A percentile compares a stretch with the other conserved stretches of the same genome.
Conservation (phyloP, 1,140 invertebrate genomes). For the Drosophila grimshawi region DNA sequence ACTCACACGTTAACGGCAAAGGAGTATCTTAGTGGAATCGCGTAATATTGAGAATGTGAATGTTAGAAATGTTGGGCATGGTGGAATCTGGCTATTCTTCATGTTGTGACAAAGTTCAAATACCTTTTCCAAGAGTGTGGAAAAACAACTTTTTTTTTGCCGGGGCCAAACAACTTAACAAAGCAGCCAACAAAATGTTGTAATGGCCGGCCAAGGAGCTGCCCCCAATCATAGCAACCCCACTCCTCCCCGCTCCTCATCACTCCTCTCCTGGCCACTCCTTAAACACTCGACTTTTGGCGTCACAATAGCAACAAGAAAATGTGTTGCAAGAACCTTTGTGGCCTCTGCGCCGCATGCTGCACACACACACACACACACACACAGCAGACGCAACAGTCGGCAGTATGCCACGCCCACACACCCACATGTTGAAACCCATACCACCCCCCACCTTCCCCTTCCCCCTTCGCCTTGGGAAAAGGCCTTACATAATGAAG, state of each 20-base stretch:
- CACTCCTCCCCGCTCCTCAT: neutral
- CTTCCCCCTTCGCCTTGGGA: neutral
- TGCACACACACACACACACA: conserved; percentile 45
- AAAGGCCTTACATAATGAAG: conserved; percentile 61
- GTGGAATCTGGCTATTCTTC: too few species aligned
- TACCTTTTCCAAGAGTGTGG: neutral
- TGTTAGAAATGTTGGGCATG: too few species aligned
- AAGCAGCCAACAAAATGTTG: conserved; percentile 78
- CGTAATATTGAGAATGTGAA: too few species aligned
- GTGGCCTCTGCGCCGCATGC: conserved; percentile 56
- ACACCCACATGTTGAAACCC: conserved; percentile 35
- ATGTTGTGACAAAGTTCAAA: neutral
- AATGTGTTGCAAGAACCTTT: conserved; percentile 79
- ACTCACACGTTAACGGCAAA: too few species aligned
- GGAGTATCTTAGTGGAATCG: too few species aligned
- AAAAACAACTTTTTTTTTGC: conserved; percentile 41
- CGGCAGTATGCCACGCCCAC: conserved; percentile 51
- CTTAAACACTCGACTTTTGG: conserved; percentile 62
- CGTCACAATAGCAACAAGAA: conserved; percentile 52
- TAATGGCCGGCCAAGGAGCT: conserved; percentile 61
- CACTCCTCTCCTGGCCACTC: too few species aligned
- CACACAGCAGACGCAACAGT: conserved; percentile 62
- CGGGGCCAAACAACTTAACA: conserved; percentile 60
- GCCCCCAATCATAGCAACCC: neutral
- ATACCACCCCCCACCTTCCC: conserved; percentile 5